Evolutionary conservation across 2,113 vertebrate genomes (phyloP).

Genomic region (Martes martes): DNA sequence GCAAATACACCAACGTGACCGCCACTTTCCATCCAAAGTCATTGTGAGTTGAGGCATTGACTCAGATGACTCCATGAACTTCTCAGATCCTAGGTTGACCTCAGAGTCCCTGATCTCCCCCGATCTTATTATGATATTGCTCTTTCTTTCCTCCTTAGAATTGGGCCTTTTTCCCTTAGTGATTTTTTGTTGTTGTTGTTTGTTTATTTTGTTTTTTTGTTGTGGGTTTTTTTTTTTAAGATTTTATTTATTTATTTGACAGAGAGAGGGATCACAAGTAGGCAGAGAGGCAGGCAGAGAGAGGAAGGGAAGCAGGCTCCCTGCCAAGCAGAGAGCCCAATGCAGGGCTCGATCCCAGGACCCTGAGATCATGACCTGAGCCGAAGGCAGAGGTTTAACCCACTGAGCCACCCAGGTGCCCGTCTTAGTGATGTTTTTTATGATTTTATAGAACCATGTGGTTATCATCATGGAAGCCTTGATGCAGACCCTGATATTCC

Average conservation of each 20-base stretch:
- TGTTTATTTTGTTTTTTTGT: too few species aligned
- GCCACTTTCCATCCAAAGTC: not conserved
- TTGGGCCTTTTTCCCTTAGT: not conserved
- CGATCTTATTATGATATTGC: not conserved
- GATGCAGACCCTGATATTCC: not conserved
- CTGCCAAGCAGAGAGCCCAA: too few species aligned
- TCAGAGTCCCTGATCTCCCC: not conserved
- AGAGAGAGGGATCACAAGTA: too few species aligned
- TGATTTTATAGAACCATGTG: not conserved
- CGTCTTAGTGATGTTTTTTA: not conserved
- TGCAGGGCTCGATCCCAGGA: too few species aligned
- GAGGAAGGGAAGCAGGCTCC: too few species aligned
- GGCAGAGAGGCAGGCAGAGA: too few species aligned
- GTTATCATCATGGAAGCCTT: not conserved
- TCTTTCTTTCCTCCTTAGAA: not conserved
- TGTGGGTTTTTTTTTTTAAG: too few species aligned
- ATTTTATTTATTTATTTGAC: too few species aligned
- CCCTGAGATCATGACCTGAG: too few species aligned
- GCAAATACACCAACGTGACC: not conserved
- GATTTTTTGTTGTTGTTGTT: not conserved
- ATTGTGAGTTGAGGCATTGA: not conserved
- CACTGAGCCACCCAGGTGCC: too few species aligned
- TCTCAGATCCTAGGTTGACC: not conserved
- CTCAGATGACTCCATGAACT: not conserved
- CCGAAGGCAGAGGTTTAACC: too few species aligned